phyloP scores from a whole-genome alignment of 2,888 invertebrate genomes.

The Exocentrus adspersus region DNA sequence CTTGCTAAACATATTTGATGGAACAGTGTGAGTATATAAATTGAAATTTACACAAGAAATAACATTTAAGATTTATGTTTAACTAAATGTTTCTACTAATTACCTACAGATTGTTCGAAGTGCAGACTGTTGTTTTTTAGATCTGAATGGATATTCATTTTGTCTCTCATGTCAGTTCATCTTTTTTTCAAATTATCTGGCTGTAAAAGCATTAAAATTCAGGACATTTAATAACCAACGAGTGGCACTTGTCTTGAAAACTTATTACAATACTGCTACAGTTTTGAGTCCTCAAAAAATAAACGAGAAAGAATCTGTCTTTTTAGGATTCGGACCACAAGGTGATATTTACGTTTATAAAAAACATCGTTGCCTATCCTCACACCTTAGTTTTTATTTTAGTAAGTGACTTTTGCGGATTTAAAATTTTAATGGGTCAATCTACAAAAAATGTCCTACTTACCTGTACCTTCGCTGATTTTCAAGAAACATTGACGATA shows the following conservation, averaged over 20 bases:
- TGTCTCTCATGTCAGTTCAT: conserved; percentile 80
- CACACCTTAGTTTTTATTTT: conserved; percentile 55
- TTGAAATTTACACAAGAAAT: not conserved
- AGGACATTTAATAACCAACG: conserved; percentile 84
- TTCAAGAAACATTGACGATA: conserved; percentile 62
- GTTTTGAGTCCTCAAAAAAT: conserved; percentile 72
- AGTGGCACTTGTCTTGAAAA: conserved; percentile 74
- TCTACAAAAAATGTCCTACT: conserved; percentile 62
- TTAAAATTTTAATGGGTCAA: conserved; percentile 69
- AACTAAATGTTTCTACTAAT: too few species aligned
- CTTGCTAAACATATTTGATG: conserved; percentile 74
- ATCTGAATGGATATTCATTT: conserved; percentile 77
- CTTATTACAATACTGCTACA: conserved; percentile 71
- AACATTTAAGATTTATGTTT: too few species aligned
- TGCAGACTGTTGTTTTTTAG: conserved; percentile 63
- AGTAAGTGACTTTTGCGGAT: conserved; percentile 72
- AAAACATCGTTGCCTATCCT: too few species aligned
- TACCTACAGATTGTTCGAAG: not conserved
- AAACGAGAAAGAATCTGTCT: conserved; percentile 78
- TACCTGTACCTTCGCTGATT: conserved; percentile 52
- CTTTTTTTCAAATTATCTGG: conserved; percentile 87
- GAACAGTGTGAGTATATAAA: conserved; percentile 61
- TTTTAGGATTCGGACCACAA: conserved; percentile 66
- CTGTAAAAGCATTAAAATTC: conserved; percentile 83
- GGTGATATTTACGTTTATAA: too few species aligned